phyloP scores from a whole-genome alignment of 2,113 vertebrate species.

The Cyphomyrus plagiostoma region DNA sequence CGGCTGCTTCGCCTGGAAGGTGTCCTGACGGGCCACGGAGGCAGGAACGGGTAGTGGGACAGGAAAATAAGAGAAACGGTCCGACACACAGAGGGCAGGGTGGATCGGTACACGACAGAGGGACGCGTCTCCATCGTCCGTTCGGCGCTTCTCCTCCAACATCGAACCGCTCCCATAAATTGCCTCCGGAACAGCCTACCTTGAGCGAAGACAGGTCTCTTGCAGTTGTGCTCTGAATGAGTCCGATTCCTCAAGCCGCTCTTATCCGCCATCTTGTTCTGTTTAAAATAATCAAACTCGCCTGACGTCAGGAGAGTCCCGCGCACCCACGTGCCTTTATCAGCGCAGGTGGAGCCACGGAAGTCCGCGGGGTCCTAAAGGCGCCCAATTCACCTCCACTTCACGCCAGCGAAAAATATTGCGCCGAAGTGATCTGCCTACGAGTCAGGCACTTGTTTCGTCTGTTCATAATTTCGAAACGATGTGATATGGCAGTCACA shows the following conservation, averaged over 20 bases:
- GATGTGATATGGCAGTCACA: neutral
- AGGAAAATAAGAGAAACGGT: neutral
- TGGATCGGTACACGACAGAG: neutral
- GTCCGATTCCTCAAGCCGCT: conserved; percentile 64
- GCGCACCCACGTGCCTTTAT: conserved; percentile 60
- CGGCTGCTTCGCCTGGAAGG: neutral
- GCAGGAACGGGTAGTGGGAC: neutral
- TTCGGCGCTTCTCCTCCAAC: neutral
- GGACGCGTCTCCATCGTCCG: neutral
- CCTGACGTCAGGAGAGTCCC: conserved; percentile 63
- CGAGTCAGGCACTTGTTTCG: neutral
- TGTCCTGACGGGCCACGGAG: neutral
- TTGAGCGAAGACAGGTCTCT: conserved; percentile 44
- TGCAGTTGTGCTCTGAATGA: conserved; percentile 49
- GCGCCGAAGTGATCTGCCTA: neutral
- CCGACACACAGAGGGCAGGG: neutral
- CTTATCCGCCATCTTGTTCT: conserved; percentile 88
- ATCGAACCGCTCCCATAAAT: neutral
- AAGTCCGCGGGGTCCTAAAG: conserved; percentile 27
- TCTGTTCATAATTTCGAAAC: neutral
- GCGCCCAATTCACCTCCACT: neutral
- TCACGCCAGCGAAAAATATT: neutral
- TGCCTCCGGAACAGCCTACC: conserved; percentile 44
- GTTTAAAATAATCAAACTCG: conserved; percentile 55
- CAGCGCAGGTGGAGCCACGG: conserved; percentile 39